Percentiles rank a stretch among this genome's conserved stretches.
Conservation (phyloP, 2,888 invertebrate genomes). For the Chydorus sphaericus region DNA sequence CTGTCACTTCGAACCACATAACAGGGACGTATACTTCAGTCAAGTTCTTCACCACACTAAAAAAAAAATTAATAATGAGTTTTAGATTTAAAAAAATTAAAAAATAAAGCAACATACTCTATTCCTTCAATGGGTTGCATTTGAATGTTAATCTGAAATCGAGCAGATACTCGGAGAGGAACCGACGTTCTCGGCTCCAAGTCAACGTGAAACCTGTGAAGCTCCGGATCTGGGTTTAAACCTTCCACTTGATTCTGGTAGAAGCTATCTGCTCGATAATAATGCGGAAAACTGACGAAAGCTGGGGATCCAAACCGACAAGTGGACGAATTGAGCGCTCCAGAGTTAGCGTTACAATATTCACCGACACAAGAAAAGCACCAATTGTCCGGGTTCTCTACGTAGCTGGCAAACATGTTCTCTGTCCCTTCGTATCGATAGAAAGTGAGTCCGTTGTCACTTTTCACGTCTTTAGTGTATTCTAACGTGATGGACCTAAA, state of each 20-base stretch:
- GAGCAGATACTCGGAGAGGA: constrained; percentile 55
- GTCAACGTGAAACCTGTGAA: constrained; percentile 55
- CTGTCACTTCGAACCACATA: constrained; percentile 14
- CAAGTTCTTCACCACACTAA: constrained; percentile 3
- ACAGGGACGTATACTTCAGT: constrained; percentile 10
- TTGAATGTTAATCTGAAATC: constrained; percentile 63
- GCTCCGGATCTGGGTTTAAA: constrained; percentile 43
- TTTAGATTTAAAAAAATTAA: no score
- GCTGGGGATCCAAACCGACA: constrained; percentile 58
- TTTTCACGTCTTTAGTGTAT: constrained; percentile 37
- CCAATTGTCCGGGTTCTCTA: constrained; percentile 41
- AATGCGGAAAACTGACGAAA: constrained; percentile 67
- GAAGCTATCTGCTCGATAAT: constrained; percentile 51
- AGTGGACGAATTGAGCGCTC: constrained; percentile 9
- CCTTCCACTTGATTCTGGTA: constrained; percentile 49
- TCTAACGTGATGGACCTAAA: constrained; percentile 41
- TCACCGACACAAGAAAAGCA: constrained; percentile 48
- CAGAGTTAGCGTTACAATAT: constrained; percentile 8
- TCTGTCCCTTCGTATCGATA: constrained; percentile 44
- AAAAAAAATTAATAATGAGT: neutral
- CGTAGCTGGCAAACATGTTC: constrained; percentile 57
- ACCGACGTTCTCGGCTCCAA: constrained; percentile 61
- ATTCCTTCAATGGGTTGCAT: constrained; percentile 46
- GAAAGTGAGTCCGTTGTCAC: constrained; percentile 39
- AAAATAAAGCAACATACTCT: constrained; percentile 39